Evolutionary conservation across 2,888 invertebrate species (phyloP).

Genomic region (Lepidochitona cinerea): DNA sequence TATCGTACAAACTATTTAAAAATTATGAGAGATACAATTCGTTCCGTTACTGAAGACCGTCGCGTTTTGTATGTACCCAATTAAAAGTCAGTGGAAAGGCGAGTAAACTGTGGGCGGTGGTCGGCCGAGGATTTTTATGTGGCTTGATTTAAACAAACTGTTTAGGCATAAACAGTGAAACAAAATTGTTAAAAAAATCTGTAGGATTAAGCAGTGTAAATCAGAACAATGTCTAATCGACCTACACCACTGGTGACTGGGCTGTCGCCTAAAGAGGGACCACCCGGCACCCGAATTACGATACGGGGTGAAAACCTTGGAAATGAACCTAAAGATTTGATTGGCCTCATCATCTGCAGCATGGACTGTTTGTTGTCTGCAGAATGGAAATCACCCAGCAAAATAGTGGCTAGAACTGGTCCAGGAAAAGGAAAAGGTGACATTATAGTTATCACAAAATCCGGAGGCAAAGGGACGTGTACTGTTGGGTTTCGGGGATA

Average conservation of each 20-base stretch:
- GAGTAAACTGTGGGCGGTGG: no score
- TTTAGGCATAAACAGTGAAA: no score
- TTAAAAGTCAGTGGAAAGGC: no score
- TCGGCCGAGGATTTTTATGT: no score
- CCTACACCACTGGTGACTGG: conserved; percentile 75
- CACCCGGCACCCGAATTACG: conserved; percentile 94
- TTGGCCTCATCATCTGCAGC: conserved; percentile 93
- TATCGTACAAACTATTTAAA: no score
- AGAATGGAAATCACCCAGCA: conserved; percentile 98
- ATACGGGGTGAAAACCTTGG: conserved; percentile 98
- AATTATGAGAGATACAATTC: no score
- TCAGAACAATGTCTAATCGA: not conserved
- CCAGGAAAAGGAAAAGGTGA: conserved; percentile 75
- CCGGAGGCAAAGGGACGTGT: conserved; percentile 84
- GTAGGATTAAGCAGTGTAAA: no score
- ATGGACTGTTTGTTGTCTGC: conserved; percentile 95
- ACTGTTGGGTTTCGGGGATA: conserved; percentile 91
- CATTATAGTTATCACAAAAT: conserved; percentile 66
- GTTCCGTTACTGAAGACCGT: no score
- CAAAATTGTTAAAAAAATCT: no score
- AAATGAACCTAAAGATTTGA: conserved; percentile 84
- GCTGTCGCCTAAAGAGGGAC: conserved; percentile 98
- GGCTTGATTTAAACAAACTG: no score
- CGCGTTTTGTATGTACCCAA: no score
- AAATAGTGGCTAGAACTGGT: conserved; percentile 96